Evolutionary conservation across 1,140 invertebrate genomes (phyloP).

Genomic region (Eciton burchellii): DNA sequence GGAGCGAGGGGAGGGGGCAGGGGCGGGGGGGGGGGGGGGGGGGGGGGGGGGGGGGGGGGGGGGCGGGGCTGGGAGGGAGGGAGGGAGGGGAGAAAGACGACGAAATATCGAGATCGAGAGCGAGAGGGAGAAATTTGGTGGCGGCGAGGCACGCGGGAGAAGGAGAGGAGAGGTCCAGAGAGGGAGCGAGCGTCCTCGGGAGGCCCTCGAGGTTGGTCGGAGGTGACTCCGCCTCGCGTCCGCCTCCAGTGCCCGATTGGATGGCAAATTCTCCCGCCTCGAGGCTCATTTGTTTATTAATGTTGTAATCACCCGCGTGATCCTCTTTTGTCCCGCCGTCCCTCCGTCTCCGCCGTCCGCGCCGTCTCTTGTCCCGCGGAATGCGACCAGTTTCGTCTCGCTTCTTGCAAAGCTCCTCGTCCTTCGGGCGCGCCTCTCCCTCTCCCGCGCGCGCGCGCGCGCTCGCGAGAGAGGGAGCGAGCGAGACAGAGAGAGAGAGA

Average conservation of each 20-base stretch:
- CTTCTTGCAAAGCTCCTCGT: slow-evolving; percentile 73
- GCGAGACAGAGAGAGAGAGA: slow-evolving; percentile 26
- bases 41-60: not conserved
- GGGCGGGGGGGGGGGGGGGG: slow-evolving; percentile 14
- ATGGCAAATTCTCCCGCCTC: slow-evolving; percentile 80
- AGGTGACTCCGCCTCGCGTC: slow-evolving; percentile 79
- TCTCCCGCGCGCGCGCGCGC: slow-evolving; percentile 11
- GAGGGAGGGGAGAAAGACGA: not conserved
- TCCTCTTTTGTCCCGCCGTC: slow-evolving; percentile 83
- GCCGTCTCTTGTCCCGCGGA: slow-evolving; percentile 75
- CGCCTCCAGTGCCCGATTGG: slow-evolving; percentile 83
- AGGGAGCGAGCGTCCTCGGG: slow-evolving; percentile 68
- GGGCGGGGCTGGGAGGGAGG: slow-evolving; percentile 1
- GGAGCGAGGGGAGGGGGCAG: slow-evolving; percentile 4
- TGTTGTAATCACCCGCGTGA: slow-evolving; percentile 85
- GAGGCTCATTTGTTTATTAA: slow-evolving; percentile 86
- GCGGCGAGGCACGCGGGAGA: slow-evolving; percentile 30
- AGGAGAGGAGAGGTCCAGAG: slow-evolving; percentile 66
- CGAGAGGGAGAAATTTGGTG: slow-evolving; percentile 57
- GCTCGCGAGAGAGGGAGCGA: not conserved
- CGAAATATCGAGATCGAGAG: slow-evolving; percentile 19
- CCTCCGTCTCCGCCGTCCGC: slow-evolving; percentile 72
- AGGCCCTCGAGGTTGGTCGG: slow-evolving; percentile 80
- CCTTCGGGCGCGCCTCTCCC: slow-evolving; percentile 61
- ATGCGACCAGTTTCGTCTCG: slow-evolving; percentile 82